Base-by-base conservation (phyloP, 1,140 invertebrate genomes). In the Ceratosolen fusciceps region DNA sequence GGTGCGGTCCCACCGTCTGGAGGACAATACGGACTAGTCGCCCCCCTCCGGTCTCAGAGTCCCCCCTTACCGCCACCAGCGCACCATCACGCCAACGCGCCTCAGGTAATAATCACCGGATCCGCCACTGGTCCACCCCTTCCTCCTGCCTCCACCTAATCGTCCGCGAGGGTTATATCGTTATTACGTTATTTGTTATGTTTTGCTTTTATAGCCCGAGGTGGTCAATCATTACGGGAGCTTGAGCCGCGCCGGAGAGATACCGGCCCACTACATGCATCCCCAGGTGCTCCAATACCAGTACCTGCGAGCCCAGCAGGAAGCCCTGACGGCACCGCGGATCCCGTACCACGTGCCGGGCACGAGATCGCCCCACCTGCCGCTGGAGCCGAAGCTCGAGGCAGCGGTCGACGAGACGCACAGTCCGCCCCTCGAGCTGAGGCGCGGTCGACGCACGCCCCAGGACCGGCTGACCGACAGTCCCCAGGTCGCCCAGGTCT, bases 391-490 rank as follows among this genome's bases (percentile, higher is more conserved):
- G 0, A 88, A 90, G 77, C 85, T 93, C 81, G 93, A 93, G 76
- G 91, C 91, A 77, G 92, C 92, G 82, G 49, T 77, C 24, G 75
- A 77, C 8, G 93, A 93, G 79, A 93, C 94, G 83, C 92, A 93
- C 70, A 94, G 94, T 88, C 94, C 95, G 75, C 94, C 94, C 19
- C 87, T 95, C 81, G 95, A 96, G 87, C 88, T 95, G 81, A 91
- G 94, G 56, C 89, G 94, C 19, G 91, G 92, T 16, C 88, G 86
- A 0, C 84, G 91, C 84, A 94, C 94, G 39, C 93, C 94, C 8
- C 94, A 95, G 82, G 95, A 96, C 86, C 91, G 95, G 74, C 92
- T 93, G 29, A 95, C 95, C 79, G 95, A 94, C 84, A 95, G 94
- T 70, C 95, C 95, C 2, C 93, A 93, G 88, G 92, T 94, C 31